Conservation (phyloP, 2,113 vertebrate genomes). For the Cygnus atratus region DNA sequence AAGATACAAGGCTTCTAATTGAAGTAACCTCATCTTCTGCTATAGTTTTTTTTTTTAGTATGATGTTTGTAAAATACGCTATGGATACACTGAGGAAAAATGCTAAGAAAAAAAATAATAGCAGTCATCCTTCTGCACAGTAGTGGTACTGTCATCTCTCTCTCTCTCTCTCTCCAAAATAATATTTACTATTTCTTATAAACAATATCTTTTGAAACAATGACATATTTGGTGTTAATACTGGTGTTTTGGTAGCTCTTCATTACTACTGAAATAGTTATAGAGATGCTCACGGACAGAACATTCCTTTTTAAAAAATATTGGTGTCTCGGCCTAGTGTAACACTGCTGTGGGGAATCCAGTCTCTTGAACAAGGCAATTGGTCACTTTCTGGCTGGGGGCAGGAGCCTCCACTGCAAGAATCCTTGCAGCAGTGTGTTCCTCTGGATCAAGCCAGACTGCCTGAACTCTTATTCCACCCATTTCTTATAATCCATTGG, state of each 20-base stretch:
- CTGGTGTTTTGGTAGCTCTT: accelerated
- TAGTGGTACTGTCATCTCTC: not conserved
- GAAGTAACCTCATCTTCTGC: not conserved
- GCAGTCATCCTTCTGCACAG: not conserved
- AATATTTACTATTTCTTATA: not conserved
- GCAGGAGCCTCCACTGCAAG: not conserved
- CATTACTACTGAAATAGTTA: not conserved
- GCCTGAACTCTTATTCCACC: not conserved
- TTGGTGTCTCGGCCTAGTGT: not conserved
- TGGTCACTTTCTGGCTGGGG: not conserved
- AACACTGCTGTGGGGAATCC: not conserved
- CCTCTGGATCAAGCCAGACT: not conserved
- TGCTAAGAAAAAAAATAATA: not conserved
- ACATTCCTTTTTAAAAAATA: not conserved
- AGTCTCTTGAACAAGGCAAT: not conserved
- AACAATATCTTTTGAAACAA: not conserved
- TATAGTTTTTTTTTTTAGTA: not conserved
- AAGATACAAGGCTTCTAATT: not conserved
- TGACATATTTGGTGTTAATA: not conserved
- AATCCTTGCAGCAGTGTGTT: not conserved
- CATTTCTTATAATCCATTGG: not conserved
- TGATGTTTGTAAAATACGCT: not conserved
- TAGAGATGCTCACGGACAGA: not conserved
- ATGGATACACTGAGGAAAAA: not conserved
- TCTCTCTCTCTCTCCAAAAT: not conserved